Conservation (phyloP, 2,888 invertebrate species). For the Orgyia antiqua region DNA sequence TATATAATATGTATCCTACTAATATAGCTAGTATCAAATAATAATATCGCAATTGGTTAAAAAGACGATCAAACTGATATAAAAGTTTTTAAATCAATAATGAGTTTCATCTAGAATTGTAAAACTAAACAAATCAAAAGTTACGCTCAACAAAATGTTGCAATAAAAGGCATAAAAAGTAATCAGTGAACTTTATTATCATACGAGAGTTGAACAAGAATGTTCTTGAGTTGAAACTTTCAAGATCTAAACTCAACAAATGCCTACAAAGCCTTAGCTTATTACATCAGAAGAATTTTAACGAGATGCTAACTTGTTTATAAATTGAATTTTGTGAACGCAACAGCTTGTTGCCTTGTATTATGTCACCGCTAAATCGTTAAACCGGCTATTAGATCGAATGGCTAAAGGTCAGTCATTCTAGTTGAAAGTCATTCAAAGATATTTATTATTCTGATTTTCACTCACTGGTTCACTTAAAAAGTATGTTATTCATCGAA, state of each 20-base stretch:
- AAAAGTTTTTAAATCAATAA: no score
- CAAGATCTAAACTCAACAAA: constrained; percentile 44
- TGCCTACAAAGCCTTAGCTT: constrained; percentile 50
- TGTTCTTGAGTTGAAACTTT: constrained; percentile 16
- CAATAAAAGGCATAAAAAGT: constrained; percentile 22
- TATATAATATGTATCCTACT: no score
- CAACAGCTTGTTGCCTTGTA: constrained; percentile 60
- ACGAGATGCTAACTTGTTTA: constrained; percentile 74
- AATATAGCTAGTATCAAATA: no score
- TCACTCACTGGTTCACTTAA: no score
- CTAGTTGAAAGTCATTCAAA: no score
- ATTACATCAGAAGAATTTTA: constrained; percentile 73
- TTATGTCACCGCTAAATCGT: neutral
- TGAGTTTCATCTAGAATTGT: no score
- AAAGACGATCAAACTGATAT: no score
- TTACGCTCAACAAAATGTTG: constrained; percentile 10
- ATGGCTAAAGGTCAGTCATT: neutral
- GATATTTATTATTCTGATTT: no score
- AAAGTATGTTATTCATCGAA: no score
- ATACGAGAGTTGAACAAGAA: constrained; percentile 28
- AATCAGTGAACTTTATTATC: constrained; percentile 29
- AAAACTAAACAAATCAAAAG: no score
- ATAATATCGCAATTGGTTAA: no score
- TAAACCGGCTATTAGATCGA: neutral
- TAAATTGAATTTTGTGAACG: constrained; percentile 70